Base-by-base conservation (phyloP, 2,888 invertebrate genomes). In the Actias luna region DNA sequence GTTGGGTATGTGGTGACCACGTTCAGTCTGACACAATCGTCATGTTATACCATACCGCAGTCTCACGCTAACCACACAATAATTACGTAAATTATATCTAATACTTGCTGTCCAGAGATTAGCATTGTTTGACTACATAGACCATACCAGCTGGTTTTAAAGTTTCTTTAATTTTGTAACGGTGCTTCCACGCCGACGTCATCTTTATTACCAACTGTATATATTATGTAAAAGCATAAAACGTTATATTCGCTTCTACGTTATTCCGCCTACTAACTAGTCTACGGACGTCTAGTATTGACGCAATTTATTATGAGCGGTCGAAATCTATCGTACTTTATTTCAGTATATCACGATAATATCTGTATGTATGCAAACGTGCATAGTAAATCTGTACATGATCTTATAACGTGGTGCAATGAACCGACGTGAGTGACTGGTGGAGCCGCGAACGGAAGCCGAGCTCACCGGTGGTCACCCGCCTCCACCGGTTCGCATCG, bases 401-500 rank as follows among this genome's bases (percentile, higher is more conserved):
- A 29, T 62, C 25, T 33, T 62, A 55, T 50, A 59, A 42, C 52
- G 39, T 75, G 76, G 83, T 84, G 75, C 87, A 81, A 80, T 86
- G 86, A 87, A 86, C 85, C 78, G 71, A 69, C 73, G 60, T 63
- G 63, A 67, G 68, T 67, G 68, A 77, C 70, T 73, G 61, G 61
- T 42, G 42, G 63, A 67, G 68, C 67, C 67, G 77, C 70, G 76
- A 82, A 76, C 84, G 87, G 86, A 88, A 81, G 80, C 77, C 73
- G 69, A 72, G 70, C 65, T 65, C 67, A 77, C 80, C 75, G 80
- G 83, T 74, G 74, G 72, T 67, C 69, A 77, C 82, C 63, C 75
- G 84, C 77, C 72, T 78, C 65, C 71, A 77, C 82, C 73, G 77
- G 85, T 76, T 81, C 72, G 74, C 75, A 78, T 84, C 78, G 84